Evolutionary conservation across 2,888 invertebrate genomes (phyloP), one percentile per base, ranked within the genome.

Genomic region (Cryptocheilus praepositus): DNA sequence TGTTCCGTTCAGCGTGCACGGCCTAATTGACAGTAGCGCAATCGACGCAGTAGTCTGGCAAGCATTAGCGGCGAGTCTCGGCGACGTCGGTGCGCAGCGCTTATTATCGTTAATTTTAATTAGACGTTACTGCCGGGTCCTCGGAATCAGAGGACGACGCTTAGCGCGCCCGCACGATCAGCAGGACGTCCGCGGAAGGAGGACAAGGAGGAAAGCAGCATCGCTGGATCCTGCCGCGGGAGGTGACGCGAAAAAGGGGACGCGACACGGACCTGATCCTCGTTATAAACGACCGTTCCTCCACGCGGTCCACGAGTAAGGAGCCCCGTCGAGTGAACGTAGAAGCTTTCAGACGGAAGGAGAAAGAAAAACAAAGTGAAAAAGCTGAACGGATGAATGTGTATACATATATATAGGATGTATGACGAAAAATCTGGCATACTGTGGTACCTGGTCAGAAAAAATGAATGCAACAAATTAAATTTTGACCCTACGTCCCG

Each of bases 91-190:
- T 64, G 64, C 58, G 59, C 51, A 5, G 44, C 64, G 71, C 83
- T 81, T 82, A 85, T 86, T 85, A 84, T 81, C 85, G 80, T 86
- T 86, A 82, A 83, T 85, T 86, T 86, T 83, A 85, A 85, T 86
- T 86, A 85, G 81, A 76, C 77, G 71, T 76, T 80, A 82, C 78
- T 78, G 80, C 78, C 70, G 78, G 72, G 73, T 79, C 71, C 64
- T 49, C 63, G 18, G 60, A 54, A 61, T 64, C 65, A 57, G 36
- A 65, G 56, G 67, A 69, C 68, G 77, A 75, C 75, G 72, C 72
- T 36, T 36, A 36, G 75, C 69, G 69, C 74, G 64, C 72, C 68
- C 74, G 67, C 74, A 67, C 72, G 63, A 80, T 61, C 82, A 76
- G 79, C 81, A 73, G 81, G 80, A 73, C 63, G 74, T 71, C 72